These are phyloP conservation scores for Pollachius pollachius DNA, from an alignment of 2,113 vertebrate genomes.

Conservation along the genomic window DNA sequence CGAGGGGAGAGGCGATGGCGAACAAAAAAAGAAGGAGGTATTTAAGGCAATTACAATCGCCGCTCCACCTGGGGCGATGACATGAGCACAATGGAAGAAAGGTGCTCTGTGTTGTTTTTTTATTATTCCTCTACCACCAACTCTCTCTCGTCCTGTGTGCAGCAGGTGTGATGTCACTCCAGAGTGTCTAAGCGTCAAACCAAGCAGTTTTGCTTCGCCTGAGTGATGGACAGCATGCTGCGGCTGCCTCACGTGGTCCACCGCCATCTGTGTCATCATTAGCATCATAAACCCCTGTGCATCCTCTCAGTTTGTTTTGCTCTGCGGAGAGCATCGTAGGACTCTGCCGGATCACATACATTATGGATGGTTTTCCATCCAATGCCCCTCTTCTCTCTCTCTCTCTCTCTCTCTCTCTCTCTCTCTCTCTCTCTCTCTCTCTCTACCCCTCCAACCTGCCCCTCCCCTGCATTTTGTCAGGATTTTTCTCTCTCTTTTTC, in stretches of 20 bases:
- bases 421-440: conserved; percentile 33
- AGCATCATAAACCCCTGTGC: conserved; percentile 54
- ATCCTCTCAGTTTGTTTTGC: conserved; percentile 50
- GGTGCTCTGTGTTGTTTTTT: no score
- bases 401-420: conserved; percentile 34
- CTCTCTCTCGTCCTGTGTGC: no score
- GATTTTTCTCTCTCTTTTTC: conserved; percentile 29
- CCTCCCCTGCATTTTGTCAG: conserved; percentile 15
- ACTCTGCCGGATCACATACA: conserved; percentile 67
- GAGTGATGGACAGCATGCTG: conserved; percentile 22
- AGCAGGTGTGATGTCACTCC: background rate
- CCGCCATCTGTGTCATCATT: conserved; percentile 52
- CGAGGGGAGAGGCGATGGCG: background rate
- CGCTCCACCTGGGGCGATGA: background rate
- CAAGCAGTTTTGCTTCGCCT: background rate
- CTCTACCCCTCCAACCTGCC: no score
- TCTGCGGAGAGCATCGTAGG: conserved; percentile 46
- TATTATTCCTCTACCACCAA: no score
- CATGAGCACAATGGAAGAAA: background rate
- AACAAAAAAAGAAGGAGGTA: background rate
- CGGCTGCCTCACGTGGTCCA: conserved; percentile 8
- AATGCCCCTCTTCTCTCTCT: conserved; percentile 32
- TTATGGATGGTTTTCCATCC: conserved; percentile 58
- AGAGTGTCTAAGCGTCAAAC: no score
- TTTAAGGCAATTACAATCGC: background rate